Base-by-base conservation (phyloP, 1,140 invertebrate species). In the Dendrolimus kikuchii region DNA sequence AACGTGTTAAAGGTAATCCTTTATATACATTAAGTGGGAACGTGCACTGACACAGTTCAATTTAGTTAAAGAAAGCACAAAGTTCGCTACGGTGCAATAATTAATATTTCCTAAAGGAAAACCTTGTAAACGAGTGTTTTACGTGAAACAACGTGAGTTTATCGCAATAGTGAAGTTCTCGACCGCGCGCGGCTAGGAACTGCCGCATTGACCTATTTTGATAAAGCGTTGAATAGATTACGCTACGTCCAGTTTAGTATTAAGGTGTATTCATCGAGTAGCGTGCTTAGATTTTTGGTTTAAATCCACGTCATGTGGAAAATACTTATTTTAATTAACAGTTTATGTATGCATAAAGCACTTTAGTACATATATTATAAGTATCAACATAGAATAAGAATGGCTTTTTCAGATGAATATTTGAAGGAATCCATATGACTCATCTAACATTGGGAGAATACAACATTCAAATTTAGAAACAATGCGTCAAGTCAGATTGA, bases 181-280 rank as follows among this genome's bases (percentile, higher is more conserved):
- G 54, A 53, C 48, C 53, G 23, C 23, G 23, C 23, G 59, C 57
- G 57, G 51, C n/a, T 49, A 54, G 53, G 51, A 66, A 60, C 51
- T 60, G 60, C 66, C 71, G 70, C 77, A 83, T 76, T 85, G 80
- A 79, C 81, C 81, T 64, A 83, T 83, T 83, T 85, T 75, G 81
- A 85, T 85, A 83, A 82, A 77, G 69, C 64, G 66, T 61, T 58
- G 64, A 74, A 65, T 67, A 81, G 76, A 81, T 82, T 82, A 79
- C 55, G 59, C 69, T 59, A 56, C 59, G 66, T 68, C 71, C 73
- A 78, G 66, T 74, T 68, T 64, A 80, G 66, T 67, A 71, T 71
- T 77, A 73, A 77, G 76, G 76, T 79, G 67, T 62, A 69, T 60
- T 62, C 58, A 61, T 64, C 59, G 57, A 66, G 55, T 63, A 66